Base-by-base conservation (phyloP, 2,888 invertebrate species). In the Mesorhabditis spiculigera region DNA sequence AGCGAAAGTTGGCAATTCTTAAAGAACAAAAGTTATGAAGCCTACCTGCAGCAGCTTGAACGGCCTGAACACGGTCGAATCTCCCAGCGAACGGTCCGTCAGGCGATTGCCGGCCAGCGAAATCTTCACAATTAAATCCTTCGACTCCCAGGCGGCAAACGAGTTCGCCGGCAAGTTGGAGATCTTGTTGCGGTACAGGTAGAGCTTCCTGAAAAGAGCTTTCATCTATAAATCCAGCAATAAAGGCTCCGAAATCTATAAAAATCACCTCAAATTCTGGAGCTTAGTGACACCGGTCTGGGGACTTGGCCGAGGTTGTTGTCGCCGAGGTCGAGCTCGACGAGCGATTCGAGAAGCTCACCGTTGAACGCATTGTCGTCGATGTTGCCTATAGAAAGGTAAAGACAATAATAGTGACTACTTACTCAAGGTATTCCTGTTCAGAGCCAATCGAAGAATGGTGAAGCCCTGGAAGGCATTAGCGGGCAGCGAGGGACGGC, bases 321-420 rank as follows among this genome's bases (percentile, higher is more conserved):
- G 71, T 85, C 84, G 66, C 80, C 71, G 64, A 86, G 73, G 67
- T 86, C 86, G 63, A 86, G 75, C 68, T 86, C 86, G n/a, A 83
- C 76, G 43, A 86, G 75, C 4, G 84, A 84, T 65, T 84, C 81
- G 45, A 83, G 68, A 50, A 84, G 76, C 10, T 73, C 69, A 6
- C 85, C 85, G 66, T 82, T 81, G 73, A 86, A 86, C 13, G 86
- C 85, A 8, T 79, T 75, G 65, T 78, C 78, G 71, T 81, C 79
- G 67, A 84, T 81, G 45, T 75, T 71, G 41, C 58, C 58, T 50
- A 13, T 50, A 50, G 8, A 50, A 50, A 13, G 58, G 10, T 13
- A 50, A n/a, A n/a, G n/a, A 3, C 58, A 50, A 50, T 1, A n/a
- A 50, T 1, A 50, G 10, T 10, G 28, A 45, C 61, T 50, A 50